Evolutionary conservation across 2,113 vertebrate species (phyloP), one percentile per base, ranked within the genome.

Genomic region (Vicugna pacos): DNA sequence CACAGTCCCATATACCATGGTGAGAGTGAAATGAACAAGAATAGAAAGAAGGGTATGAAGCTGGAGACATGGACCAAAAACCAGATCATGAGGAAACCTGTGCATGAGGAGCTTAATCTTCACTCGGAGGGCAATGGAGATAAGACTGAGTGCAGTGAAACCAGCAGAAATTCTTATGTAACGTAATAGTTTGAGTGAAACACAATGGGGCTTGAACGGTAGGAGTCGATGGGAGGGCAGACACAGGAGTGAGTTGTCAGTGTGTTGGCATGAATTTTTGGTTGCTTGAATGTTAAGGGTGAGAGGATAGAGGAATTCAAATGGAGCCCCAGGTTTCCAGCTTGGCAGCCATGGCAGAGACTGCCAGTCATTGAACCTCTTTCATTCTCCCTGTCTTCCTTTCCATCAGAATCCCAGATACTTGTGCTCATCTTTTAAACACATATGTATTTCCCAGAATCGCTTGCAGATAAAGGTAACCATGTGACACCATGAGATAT

Each of bases 101-200:
- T 17, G 9, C 48, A 8, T 1, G 5, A 64, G 38, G 73, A 7
- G 5, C 20, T 22, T 10, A 5, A 11, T 64, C 77, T 42, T 32
- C 70, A 35, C n/a, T 14, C 13, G 2, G 38, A 67, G 26, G 16
- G 52, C 50, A 6, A n/a, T 5, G 24, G 19, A 24, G 48, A 50
- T 13, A 6, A 56, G 32, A 8, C 73, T 1, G 0, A 5, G 19
- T 8, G 6, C 2, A 13, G 42, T 15, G 67, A 4, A 69, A 19
- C 50, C 12, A 15, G 50, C 24, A n/a, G 58, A 81, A 46, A 28
- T 46, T 48, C 62, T 48, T 24, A 26, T 1, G 5, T n/a, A 17
- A 20, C 46, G 2, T 4, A 48, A 17, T 16, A 67, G 22, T 52
- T 54, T 20, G 5, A 32, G 42, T 75, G 26, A 52, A 64, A 24